Percentiles rank a stretch among this genome's conserved stretches.
phyloP scores from a whole-genome alignment of 2,113 vertebrate species.

The Okapia johnstoni region DNA sequence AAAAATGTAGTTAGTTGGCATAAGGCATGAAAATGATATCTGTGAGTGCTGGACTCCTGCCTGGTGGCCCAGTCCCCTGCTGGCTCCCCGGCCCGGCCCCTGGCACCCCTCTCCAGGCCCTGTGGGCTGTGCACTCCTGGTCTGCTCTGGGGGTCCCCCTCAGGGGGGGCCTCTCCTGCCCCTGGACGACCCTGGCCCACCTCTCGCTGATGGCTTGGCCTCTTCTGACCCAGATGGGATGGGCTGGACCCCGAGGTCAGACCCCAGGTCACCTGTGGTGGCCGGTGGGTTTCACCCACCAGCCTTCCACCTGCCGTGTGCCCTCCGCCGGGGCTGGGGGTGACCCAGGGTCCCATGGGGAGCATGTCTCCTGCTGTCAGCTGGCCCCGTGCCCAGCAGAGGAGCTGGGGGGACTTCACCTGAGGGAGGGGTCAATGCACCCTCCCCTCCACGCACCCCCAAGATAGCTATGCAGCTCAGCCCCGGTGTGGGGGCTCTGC shows the following conservation, averaged over 20 bases:
- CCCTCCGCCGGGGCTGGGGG: neutral
- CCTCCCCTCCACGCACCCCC: rapidly evolving
- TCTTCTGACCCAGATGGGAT: neutral
- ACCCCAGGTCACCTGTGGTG: neutral
- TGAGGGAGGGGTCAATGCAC: neutral
- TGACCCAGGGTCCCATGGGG: rapidly evolving
- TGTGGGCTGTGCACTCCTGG: neutral
- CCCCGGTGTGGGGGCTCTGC: rapidly evolving
- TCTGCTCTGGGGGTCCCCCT: neutral
- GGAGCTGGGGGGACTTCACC: no score
- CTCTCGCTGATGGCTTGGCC: neutral
- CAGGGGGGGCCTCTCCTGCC: neutral
- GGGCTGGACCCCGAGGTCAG: neutral
- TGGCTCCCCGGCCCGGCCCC: neutral
- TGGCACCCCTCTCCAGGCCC: neutral
- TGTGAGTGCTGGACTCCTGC: no score
- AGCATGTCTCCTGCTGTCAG: neutral
- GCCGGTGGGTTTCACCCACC: neutral
- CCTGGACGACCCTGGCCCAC: rapidly evolving
- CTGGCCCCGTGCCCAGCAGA: rapidly evolving
- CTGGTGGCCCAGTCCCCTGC: neutral
- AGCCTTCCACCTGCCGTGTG: no score
- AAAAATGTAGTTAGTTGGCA: neutral
- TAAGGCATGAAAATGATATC: neutral
- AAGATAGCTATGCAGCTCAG: rapidly evolving